Base-by-base conservation (phyloP, 2,888 invertebrate species). In the Coremacera marginata region DNA sequence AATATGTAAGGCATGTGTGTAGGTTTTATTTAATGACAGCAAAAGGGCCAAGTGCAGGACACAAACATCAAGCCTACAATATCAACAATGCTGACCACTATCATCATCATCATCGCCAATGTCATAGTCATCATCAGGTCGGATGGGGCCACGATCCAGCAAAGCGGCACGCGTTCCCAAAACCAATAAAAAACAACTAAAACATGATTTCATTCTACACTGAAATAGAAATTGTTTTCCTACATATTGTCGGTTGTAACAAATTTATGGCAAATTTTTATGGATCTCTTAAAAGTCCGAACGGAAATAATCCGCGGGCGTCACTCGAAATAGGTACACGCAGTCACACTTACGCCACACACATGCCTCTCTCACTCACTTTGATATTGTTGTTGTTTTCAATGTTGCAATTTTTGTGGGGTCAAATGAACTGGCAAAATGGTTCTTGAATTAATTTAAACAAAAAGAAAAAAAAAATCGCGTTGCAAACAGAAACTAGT, bases 191-290 rank as follows among this genome's bases (percentile, higher is more conserved):
- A 31, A 22, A n/a, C 22, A 60, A 71, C 19, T n/a, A 2, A 63
- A 5, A 31, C 31, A 19, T 19, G 27, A 5, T 49, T 44, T 62
- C 34, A 31, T n/a, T 37, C 19, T 16, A 65, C 63, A 73, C 19
- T n/a, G 63, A 65, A 73, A 73, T 63, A 52, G 51, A 73, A 73
- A 63, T 65, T 51, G 19, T 52, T 31, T 60, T 73, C 27, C 51
- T 25, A 49, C 49, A 44, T n/a, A 7, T 7, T 63, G 4, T 52
- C 16, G 7, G 27, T 31, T 51, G 14, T 19, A 74, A 74, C 65
- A 74, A 74, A 74, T 74, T 74, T 74, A 74, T 74, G 55, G 67
- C 74, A 74, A 74, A 74, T 74, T 74, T 74, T 67, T 74, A 74
- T 74, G 44, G 37, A 74, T 65, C 34, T 52, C 67, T 25, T 9